Evolutionary conservation across 1,140 invertebrate species (phyloP).

Genomic region (Lordiphosa collinella): DNA sequence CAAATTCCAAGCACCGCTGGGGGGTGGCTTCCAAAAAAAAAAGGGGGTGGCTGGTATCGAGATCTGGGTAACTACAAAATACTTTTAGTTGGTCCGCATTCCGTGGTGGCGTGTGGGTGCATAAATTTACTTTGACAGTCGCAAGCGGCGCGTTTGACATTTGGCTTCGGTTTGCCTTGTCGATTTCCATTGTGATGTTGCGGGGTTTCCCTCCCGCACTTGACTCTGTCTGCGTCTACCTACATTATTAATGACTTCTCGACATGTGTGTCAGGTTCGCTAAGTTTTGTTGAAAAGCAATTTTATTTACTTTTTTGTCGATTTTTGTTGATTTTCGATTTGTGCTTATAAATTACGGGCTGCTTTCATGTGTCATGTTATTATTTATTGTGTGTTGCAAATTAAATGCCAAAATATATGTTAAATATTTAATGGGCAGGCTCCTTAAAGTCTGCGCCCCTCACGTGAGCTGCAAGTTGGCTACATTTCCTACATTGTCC

Average conservation of each 20-base stretch:
- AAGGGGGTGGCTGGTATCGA: conserved; percentile 12
- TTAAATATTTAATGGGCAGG: conserved; percentile 65
- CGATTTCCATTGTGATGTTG: conserved; percentile 51
- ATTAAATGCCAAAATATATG: conserved; percentile 75
- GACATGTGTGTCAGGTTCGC: conserved; percentile 75
- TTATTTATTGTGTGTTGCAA: conserved; percentile 72
- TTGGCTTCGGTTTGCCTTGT: conserved; percentile 29
- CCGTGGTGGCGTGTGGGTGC: conserved; percentile 45
- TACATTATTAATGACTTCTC: conserved; percentile 74
- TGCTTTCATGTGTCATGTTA: conserved; percentile 64
- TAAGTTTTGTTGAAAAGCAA: conserved; percentile 75
- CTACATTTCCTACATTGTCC: conserved; percentile 52
- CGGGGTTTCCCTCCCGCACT: conserved; percentile 17
- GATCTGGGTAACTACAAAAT: conserved; percentile 57
- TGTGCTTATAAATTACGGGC: conserved; percentile 49
- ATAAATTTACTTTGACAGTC: conserved; percentile 78
- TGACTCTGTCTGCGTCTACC: conserved; percentile 43
- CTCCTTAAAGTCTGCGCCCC: conserved; percentile 35
- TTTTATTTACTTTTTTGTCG: conserved; percentile 73
- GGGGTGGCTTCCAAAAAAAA: conserved; percentile 9
- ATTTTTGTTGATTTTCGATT: conserved; percentile 43
- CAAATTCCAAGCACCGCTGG: conserved; percentile 15
- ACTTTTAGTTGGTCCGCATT: conserved; percentile 55
- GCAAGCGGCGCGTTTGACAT: conserved; percentile 61
- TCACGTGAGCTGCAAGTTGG: conserved; percentile 38